Evolutionary conservation across 2,797 vertebrate species (phyloP), one percentile per base, ranked within the genome.

Genomic region (Synaphobranchus kaupii): DNA sequence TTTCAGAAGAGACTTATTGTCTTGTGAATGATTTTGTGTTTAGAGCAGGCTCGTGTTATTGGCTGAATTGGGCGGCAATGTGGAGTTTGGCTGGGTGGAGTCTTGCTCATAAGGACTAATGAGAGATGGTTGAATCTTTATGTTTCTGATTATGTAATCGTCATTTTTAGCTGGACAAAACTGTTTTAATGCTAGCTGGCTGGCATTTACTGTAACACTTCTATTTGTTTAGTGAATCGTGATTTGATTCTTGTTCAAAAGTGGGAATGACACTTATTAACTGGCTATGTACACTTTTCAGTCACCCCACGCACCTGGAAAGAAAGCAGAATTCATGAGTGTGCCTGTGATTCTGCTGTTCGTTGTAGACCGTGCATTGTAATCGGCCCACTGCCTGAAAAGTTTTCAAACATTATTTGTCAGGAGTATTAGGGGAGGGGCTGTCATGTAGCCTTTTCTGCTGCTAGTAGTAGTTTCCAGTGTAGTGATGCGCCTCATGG

Each of bases 371-470:
- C 2, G 39, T 17, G 34, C 39, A 44, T 78, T 78, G 73, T 47
- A 44, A 78, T 78, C 28, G 28, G 68, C 28, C 4, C 28, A 15
- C 68, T 71, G 68, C 17, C 68, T 71, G 68, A 31, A 71, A 71
- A 31, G 15, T 71, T 71, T 71, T 34, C n/a, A 71, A 71, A 39
- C 71, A 39, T 76, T 76, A 76, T 76, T 76, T 76, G 71, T 76
- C 71, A 76, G 15, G 31, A 39, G 17, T 47, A 13, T 78, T 5
- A 78, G 15, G 39, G 34, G 17, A 78, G 39, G 3, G 39, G 73
- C 34, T 78, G 39, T 22, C 73, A 44, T 78, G 73, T 78, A 39
- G 73, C 39, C 17, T 78, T 44, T 47, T 44, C 15, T 78, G 73
- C 73, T 20, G 17, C 34, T 28, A 28, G 10, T 28, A 28, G 7